phyloP scores from a whole-genome alignment of 1,140 invertebrate species.

The Uloborus diversus region DNA sequence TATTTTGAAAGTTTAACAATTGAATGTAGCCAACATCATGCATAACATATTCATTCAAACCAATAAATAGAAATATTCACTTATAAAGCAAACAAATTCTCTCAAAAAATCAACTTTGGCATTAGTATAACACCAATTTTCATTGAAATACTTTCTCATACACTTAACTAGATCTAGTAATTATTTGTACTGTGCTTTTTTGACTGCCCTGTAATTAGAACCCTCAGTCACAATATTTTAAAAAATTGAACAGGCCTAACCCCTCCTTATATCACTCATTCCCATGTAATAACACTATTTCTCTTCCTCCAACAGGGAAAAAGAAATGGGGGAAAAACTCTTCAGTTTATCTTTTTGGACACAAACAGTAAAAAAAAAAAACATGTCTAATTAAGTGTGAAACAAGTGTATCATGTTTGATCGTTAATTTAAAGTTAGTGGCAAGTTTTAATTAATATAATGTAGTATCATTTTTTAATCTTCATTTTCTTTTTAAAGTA shows the following conservation, averaged over 20 bases:
- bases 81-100: constrained; percentile 11
- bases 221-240: no score
- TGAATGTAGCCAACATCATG: background rate
- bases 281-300: background rate
- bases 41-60: constrained; percentile 22
- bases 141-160: background rate
- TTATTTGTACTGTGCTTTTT: background rate
- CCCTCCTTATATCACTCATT: no score
- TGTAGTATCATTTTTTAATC: no score
- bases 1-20: background rate
- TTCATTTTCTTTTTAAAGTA: no score
- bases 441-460: no score
- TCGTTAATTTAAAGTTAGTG: no score
- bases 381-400: no score
- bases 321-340: background rate
- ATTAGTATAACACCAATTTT: background rate
- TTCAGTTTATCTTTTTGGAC: background rate
- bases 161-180: background rate
- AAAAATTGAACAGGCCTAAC: no score
- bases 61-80: constrained; percentile 34
- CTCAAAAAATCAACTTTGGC: background rate
- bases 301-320: background rate
- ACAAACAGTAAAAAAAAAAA: background rate
- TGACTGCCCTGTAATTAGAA: no score
- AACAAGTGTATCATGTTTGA: no score